Percentiles rank a stretch among this genome's conserved stretches.
Conservation (phyloP, 2,113 vertebrate species). For the Tychaedon coryphoeus region DNA sequence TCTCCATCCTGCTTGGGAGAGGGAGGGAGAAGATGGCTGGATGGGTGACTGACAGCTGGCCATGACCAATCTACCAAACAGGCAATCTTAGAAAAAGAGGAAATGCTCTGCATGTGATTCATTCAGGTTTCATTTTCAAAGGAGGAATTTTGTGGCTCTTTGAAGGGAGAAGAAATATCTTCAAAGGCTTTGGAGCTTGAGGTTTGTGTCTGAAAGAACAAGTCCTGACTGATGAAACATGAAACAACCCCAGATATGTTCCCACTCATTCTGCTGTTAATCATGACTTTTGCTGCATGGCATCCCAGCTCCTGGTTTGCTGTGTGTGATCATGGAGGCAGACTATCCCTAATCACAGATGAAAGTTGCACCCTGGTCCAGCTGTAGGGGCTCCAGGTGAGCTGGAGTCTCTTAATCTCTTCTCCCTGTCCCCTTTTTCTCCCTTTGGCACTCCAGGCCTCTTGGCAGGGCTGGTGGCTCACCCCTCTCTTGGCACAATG, state of each 20-base stretch:
- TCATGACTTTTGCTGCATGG: rapidly evolving
- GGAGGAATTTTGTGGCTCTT: background rate
- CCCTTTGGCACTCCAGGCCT: background rate
- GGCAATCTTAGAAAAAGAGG: background rate
- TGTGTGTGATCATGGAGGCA: background rate
- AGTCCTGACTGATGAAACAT: background rate
- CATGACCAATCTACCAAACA: rapidly evolving
- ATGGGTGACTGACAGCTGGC: background rate
- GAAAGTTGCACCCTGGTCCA: background rate
- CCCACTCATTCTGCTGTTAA: background rate
- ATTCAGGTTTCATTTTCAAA: background rate
- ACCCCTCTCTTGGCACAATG: background rate
- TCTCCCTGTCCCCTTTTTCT: background rate
- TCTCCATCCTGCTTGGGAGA: background rate
- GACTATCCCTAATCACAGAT: background rate
- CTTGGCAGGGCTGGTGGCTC: background rate
- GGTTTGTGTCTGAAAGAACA: background rate
- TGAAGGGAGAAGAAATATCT: background rate
- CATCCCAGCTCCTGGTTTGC: background rate
- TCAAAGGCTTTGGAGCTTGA: background rate
- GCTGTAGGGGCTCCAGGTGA: background rate
- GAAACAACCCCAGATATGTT: background rate
- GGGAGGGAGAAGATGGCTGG: background rate
- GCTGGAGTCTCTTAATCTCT: background rate
- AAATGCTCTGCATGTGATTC: background rate